Evolutionary conservation across 2,113 vertebrate genomes (phyloP), one percentile per base, ranked within the genome.

Genomic region (Connochaetes taurinus): DNA sequence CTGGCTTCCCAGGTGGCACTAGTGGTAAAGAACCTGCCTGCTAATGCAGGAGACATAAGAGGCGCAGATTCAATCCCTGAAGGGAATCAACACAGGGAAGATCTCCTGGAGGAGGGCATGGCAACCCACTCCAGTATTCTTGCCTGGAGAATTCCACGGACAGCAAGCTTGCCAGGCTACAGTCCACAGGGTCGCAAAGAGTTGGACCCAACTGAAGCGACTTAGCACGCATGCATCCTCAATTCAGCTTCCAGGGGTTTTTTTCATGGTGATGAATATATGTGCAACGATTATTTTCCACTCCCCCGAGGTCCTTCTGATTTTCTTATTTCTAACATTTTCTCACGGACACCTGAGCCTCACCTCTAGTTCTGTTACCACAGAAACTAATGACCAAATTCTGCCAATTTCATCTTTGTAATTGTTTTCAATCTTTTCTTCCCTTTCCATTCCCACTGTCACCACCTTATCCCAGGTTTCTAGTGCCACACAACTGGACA

Each of bases 271-370:
- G 50, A 19, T 93, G 60, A 91, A 84, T 95, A 95, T 19, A 58
- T 3, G 6, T 85, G 58, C 29, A 62, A 27, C 21, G 7, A 55
- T 47, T n/a, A 88, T 36, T 82, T 53, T n/a, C 87, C 19, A 71
- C 15, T 23, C n/a, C 6, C 45, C 45, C 21, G 10, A 78, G 33
- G 31, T 47, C 81, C 43, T 82, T 53, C 52, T 27, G 29, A 33
- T 58, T 74, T 85, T 90, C 62, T 92, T 83, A 88, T 43, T 80
- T 84, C 45, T 43, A 74, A 62, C n/a, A 96, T 81, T 96, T 92
- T 84, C 81, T 83, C 40, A 31, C 4, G 33, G 94, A 87, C 36
- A 86, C 7, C 33, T 25, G 2, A 83, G 43, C 83, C 50, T 80
- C 58, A 40, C 27, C 12, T 92, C 83, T 36, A 92, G 71, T 78